A percentile compares a stretch with the other conserved stretches of the same genome.
Conservation (phyloP, 2,888 invertebrate genomes). For the Apamea crenata region DNA sequence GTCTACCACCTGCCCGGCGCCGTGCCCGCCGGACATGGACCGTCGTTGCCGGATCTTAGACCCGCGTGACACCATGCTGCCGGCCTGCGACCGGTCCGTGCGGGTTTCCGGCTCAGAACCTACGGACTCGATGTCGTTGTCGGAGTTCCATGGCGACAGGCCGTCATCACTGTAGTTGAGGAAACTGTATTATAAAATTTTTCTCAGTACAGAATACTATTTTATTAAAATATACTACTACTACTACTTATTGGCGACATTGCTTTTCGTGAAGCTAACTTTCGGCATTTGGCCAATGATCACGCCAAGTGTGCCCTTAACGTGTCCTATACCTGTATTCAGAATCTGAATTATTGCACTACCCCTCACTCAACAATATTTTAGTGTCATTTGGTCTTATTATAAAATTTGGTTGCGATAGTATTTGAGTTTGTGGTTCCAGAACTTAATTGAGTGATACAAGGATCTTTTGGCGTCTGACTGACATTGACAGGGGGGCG, state of each 20-base stretch:
- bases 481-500: too few relatives aligned
- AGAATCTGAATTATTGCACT: neutral
- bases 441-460: neutral
- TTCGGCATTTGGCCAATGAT: neutral
- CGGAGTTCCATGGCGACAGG: conserved; percentile 85
- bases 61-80: conserved; percentile 65
- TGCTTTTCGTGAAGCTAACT: neutral
- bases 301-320: neutral
- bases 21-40: neutral
- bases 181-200: neutral
- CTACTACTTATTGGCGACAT: neutral
- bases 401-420: neutral
- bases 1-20: conserved; percentile 9
- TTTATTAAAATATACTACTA: conserved; percentile 2
- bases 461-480: neutral
- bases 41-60: conserved; percentile 61
- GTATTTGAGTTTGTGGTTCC: too few relatives aligned
- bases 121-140: conserved; percentile 79
- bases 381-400: neutral
- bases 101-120: conserved; percentile 75
- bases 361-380: neutral
- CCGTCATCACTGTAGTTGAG: conserved; percentile 75
- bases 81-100: conserved; percentile 62
- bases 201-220: neutral
- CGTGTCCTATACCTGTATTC: neutral